Conservation (phyloP, 2,113 vertebrate species). For the Zosterops borbonicus region DNA sequence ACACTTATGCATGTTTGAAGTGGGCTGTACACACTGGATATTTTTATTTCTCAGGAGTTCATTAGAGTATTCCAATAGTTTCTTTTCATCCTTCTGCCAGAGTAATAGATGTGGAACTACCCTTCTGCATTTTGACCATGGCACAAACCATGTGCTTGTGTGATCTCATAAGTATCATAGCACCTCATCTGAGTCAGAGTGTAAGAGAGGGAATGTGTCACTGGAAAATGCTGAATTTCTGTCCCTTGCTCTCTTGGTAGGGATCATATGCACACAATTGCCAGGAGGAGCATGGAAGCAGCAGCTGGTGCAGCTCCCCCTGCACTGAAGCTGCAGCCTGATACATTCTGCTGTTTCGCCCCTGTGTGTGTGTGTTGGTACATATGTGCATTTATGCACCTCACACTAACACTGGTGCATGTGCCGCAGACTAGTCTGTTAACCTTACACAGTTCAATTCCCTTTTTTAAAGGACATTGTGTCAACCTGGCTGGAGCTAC, state of each 20-base stretch:
- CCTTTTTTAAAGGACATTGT: not conserved
- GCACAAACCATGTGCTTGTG: not conserved
- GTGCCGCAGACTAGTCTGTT: not conserved
- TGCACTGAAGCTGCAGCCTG: not conserved
- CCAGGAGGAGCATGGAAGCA: accelerated
- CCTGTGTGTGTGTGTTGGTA: not conserved
- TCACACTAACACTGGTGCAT: not conserved
- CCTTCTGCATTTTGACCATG: not conserved
- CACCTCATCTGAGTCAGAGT: not conserved
- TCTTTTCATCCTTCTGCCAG: not conserved
- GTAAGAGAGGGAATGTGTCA: not conserved
- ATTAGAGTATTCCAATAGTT: not conserved
- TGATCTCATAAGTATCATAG: not conserved
- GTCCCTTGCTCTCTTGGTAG: not conserved
- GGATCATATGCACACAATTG: accelerated
- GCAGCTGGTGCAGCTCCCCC: not conserved
- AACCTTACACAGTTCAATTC: not conserved
- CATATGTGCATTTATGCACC: accelerated
- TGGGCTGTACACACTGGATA: not conserved
- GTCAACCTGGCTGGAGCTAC: not conserved
- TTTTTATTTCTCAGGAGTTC: not conserved
- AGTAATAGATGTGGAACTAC: not conserved
- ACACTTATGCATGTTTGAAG: not conserved
- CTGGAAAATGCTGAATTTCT: not conserved
- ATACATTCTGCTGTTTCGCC: not conserved